Base-by-base conservation (phyloP, 2,888 invertebrate genomes). In the Synergus umbraculus region DNA sequence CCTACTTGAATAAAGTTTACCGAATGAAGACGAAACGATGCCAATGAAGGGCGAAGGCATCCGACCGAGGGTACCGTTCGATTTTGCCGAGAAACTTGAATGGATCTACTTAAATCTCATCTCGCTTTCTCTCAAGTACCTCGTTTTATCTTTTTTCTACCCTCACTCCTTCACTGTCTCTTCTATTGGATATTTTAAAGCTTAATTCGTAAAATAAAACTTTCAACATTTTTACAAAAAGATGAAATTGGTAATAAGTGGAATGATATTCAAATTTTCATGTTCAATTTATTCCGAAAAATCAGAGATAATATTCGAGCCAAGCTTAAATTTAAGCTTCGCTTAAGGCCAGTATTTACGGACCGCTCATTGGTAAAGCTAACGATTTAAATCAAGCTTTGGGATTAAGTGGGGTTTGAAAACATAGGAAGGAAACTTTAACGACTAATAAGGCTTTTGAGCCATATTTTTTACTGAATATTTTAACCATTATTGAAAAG, bases 311-410 rank as follows among this genome's bases (percentile, higher is more conserved):
- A 69, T 69, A 69, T 69, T 69, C 49, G 9, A 69, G 5, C 37
- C 29, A 49, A 69, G 69, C 46, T 69, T 69, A 69, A 69, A 29
- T 46, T 69, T 69, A 69, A 69, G 46, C 69, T 69, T 49, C 15
- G 69, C 29, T 49, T 49, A 49, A 69, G 46, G 46, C 69, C 69
- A 29, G 15, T 22, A 49, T 69, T 46, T 69, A 15, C 49, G 46
- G 49, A 69, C 69, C 49, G 29, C 49, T 69, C 46, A 69, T 69
- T 69, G 69, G 49, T 69, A 29, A 69, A 69, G 69, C 69, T 29
- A 69, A 69, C 49, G 46, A 69, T 69, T 69, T 69, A 69, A 69
- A 49, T 12, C 69, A 49, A 69, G 69, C 69, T 12, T 69, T 29
- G 3, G 49, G 49, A 22, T 69, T 69, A 69, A 49, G 15, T 69